These are phyloP conservation scores for Thunnus thynnus DNA, from an alignment of 2,113 vertebrate species.

Conservation along the genomic window DNA sequence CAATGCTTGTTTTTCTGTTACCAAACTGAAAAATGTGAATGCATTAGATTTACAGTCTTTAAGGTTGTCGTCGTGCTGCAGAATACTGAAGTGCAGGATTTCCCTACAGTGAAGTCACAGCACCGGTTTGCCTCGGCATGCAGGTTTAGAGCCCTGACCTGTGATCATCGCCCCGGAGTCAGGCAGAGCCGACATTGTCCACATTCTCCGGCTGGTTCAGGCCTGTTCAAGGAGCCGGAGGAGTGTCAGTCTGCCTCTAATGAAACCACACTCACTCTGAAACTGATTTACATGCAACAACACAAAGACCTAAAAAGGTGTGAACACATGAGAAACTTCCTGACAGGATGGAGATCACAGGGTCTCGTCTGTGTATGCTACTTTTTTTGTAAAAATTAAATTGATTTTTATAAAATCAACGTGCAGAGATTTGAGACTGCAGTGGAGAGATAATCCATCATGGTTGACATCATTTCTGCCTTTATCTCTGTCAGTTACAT, in stretches of 20 bases:
- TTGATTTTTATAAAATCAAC: no score
- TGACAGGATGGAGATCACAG: no score
- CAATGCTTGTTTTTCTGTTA: background rate
- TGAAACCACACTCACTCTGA: background rate
- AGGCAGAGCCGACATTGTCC: slow-evolving; percentile 13
- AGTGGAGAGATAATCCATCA: no score
- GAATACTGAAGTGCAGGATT: background rate
- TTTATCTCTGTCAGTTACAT: no score
- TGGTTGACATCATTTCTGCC: no score
- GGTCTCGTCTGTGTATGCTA: no score
- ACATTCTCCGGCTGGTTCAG: slow-evolving; percentile 62
- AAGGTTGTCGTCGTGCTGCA: background rate
- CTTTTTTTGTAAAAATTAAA: no score
- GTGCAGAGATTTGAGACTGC: no score
- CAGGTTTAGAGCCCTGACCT: background rate
- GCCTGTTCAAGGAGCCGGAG: slow-evolving; percentile 28
- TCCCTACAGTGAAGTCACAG: background rate
- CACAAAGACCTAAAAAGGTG: slow-evolving; percentile 52
- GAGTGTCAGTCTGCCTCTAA: background rate
- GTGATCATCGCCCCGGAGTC: slow-evolving; percentile 19
- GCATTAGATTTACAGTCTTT: no score
- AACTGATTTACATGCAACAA: background rate
- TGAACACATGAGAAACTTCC: background rate
- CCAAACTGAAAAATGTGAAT: background rate
- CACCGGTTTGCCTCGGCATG: background rate